Base-by-base conservation (phyloP, 2,797 vertebrate species). In the Oceanodroma leucorhoa region DNA sequence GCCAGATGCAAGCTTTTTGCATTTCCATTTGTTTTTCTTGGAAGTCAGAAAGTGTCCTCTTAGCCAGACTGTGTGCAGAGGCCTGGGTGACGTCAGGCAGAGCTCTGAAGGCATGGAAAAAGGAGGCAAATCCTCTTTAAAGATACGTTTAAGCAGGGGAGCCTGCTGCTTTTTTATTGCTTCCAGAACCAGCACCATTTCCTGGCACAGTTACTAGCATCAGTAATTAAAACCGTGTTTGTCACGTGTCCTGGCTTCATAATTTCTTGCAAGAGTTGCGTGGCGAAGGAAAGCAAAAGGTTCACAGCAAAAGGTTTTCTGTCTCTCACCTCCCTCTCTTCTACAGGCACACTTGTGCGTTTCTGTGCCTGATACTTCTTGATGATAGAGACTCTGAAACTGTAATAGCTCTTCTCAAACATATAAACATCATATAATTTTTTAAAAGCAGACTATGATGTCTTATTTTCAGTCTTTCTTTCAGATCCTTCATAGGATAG, bases 1-100 rank as follows among this genome's bases (percentile, higher is more conserved):
- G 48, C 73, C 80, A 96, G 69, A 83, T 86, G 77, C 38, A 89
- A 90, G 40, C 10, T 29, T 87, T 76, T 32, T 51, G 62, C 55
- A 67, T 92, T 92, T 82, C 88, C 79, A 79, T 79, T 84, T 95
- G 85, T 90, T 93, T 94, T 90, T 87, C 78, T 95, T 96, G 96
- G 96, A 95, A 90, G 60, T 87, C 58, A 72, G 38, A 51, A 60
- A 76, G 24, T 8, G 34, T 30, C 62, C 48, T 78, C 55, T 61
- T 36, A 65, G 73, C 87, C 91, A 95, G 87, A 73, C 34, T 50
- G 14, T 14, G 36, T 10, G 16, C 2, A 5, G 87, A 84, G 83
- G 60, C 41, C 50, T 5, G 11, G 45, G 73, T 92, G 89, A 95
- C 65, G 72, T 87, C 89, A 96, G 76, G 51, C 58, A 48, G 71